Base-by-base conservation (phyloP, 2,888 invertebrate genomes). In the Drosophila subquinaria region DNA sequence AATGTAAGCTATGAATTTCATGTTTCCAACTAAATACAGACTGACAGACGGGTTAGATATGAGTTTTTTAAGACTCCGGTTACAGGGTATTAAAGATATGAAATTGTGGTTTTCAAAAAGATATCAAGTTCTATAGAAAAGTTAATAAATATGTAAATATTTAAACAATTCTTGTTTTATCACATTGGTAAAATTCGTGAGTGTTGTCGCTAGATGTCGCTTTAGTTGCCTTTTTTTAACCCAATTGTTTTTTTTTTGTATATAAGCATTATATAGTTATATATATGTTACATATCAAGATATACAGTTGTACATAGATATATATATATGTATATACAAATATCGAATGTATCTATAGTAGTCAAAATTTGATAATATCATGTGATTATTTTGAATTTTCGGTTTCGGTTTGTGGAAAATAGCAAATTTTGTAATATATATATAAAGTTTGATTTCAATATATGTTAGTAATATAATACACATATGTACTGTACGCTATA, bases 281-380 rank as follows among this genome's bases (percentile, higher is more conserved):
- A 27, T 48, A 27, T 48, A 59, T 47, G 36, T 23, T 57, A 60
- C 43, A 60, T 50, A 40, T 48, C 17, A 27, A 23, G 17, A 60
- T 60, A 50, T 40, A 40, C 48, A 50, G 13, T 48, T 52, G 55
- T 55, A 60, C 33, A 36, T 27, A 27, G 27, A 52, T 8, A 45
- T 61, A 57, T 38, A 42, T 38, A 27, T 38, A 57, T 38, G 38
- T 38, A 27, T 38, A 50, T 23, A 15, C 30, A 17, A 15, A 51
- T 65, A 53, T 60, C 2, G 30, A 17, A 52, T 66, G 23, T 59
- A 30, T 48, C 15, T 63, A 15, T 33, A 42, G 20, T 63, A 56
- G 59, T 67, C 60, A 36, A 52, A 63, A 59, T 56, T 48, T 47
- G n/a, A 55, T 56, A 38, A 52, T 57, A 45, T 61, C 52, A 27